phyloP scores from a whole-genome alignment of 92 coral and sea anemone genomes.

The Siderastrea siderea region DNA sequence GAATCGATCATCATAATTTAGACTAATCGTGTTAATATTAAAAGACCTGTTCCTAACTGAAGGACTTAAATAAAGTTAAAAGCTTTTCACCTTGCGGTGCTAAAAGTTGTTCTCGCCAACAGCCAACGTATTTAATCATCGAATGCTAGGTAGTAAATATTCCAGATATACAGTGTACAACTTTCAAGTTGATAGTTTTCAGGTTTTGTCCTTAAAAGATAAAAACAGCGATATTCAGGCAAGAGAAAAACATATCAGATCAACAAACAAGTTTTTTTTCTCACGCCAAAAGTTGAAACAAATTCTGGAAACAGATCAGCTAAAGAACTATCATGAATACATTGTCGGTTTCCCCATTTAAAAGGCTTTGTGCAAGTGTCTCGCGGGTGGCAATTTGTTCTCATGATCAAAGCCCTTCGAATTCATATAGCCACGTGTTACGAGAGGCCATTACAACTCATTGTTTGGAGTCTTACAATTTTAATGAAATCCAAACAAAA shows the following conservation, averaged over 20 bases:
- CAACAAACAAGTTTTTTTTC: background rate
- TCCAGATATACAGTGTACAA: background rate
- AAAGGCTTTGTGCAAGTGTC: background rate
- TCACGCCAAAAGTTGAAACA: background rate
- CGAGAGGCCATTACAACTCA: slow-evolving; percentile 11
- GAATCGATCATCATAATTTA: slow-evolving; percentile 18
- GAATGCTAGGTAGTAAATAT: background rate
- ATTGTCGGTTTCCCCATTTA: background rate
- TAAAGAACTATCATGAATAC: background rate
- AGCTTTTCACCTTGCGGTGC: slow-evolving; percentile 27
- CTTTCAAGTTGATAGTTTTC: too few relatives aligned
- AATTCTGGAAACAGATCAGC: background rate
- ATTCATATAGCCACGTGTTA: slow-evolving; percentile 23
- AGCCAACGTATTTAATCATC: background rate
- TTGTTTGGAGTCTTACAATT: slow-evolving; percentile 19
- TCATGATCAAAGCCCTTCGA: background rate
- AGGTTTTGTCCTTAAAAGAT: background rate
- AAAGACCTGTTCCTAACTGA: slow-evolving; percentile 6
- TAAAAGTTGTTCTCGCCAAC: background rate
- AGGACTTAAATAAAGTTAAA: slow-evolving; percentile 5
- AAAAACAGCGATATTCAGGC: background rate
- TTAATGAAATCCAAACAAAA: slow-evolving; percentile 25
- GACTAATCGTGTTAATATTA: slow-evolving; percentile 3
- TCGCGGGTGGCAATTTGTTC: slow-evolving; percentile 18
- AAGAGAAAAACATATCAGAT: background rate